A percentile compares a stretch with the other conserved stretches of the same genome.
phyloP scores from a whole-genome alignment of 2,113 vertebrate species.

The Dermatemys mawii region DNA sequence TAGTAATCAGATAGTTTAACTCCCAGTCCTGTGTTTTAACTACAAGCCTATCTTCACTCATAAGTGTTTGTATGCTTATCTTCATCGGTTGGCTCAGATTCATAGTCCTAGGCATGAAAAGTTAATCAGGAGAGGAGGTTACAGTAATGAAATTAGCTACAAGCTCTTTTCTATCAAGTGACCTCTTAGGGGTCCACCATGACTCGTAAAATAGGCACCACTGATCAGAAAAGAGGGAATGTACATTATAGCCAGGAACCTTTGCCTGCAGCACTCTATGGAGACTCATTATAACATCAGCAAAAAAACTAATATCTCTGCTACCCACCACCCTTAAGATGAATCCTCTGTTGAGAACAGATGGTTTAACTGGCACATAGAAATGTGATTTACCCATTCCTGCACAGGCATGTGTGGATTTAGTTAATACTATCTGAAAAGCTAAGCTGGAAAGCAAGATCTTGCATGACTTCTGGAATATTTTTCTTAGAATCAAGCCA shows the following conservation, averaged over 20 bases:
- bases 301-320: neutral
- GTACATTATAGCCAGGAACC: neutral
- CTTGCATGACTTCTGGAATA: neutral
- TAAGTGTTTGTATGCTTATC: neutral
- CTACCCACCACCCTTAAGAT: neutral
- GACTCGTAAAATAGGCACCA: neutral
- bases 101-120: neutral
- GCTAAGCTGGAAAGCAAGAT: neutral
- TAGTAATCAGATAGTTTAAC: neutral
- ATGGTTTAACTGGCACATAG: neutral
- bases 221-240: neutral
- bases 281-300: neutral
- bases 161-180: neutral
- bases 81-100: neutral
- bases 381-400: neutral
- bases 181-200: accelerated
- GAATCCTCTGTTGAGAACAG: neutral
- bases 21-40: neutral
- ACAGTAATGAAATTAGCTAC: neutral
- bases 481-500: neutral
- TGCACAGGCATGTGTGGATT: neutral
- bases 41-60: neutral
- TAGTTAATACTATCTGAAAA: neutral
- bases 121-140: neutral
- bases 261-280: neutral